Evolutionary conservation across 2,113 vertebrate genomes (phyloP), one percentile per base, ranked within the genome.

Genomic region (Puffinus mauretanicus): DNA sequence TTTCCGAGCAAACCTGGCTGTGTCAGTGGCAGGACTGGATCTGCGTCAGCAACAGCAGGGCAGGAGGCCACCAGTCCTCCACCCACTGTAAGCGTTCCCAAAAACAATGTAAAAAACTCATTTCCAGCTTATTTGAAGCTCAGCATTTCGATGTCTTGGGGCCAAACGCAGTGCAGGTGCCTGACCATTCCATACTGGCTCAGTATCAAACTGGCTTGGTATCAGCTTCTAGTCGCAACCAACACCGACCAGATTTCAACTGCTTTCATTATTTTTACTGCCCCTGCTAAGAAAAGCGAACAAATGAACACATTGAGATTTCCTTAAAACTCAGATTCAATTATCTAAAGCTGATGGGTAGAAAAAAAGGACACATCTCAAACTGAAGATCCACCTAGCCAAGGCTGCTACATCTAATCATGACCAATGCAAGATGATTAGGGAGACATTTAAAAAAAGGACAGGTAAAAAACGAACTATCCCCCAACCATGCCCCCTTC

Each of bases 111-210:
- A 6, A 44, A 70, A 62, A 40, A 10, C 6, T 9, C 6, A 6
- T 65, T 72, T n/a, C 51, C 47, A 79, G 58, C 30, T 88, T 25
- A 25, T 57, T 62, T 46, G 65, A 54, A 47, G 65, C 21, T 61
- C 47, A 5, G 29, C 27, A 1, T 54, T 88, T 47, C 2, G 9
- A 58, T 5, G 25, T 65, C 49, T 1, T 0, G 9, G 58, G 42
- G 24, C 57, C 66, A 71, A 80, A 27, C 0, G 10, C 57, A 24
- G 75, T 2, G 40, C 40, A 27, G 57, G 66, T 44, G 19, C 58
- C 66, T n/a, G 58, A n/a, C 40, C n/a, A 7, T 71, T 29, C 47
- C 40, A 3, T 16, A 5, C 58, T 14, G 67, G 34, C 60, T 30
- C 40, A 2, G 70, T 21, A 18, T 64, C 40, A 36, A 46, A 42